phyloP scores from a whole-genome alignment of 2,888 invertebrate species.

The Amphipoea lucens region DNA sequence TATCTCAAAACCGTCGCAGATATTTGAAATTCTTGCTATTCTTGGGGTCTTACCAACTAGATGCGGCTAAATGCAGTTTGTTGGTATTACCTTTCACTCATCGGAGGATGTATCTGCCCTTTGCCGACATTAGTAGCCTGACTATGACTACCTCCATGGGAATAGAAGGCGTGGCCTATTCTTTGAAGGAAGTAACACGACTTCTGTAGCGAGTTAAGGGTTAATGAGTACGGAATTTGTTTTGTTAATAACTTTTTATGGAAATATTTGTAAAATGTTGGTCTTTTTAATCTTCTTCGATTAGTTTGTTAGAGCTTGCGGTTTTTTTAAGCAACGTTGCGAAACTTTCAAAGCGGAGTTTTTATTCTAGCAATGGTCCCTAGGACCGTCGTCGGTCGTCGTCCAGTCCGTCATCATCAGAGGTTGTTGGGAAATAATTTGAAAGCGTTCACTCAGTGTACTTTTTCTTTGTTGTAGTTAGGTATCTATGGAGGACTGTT shows the following conservation, averaged over 20 bases:
- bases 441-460: background rate
- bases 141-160: conserved; percentile 21
- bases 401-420: too few relatives aligned
- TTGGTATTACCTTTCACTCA: conserved; percentile 1
- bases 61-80: conserved; percentile 2
- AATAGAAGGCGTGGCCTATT: conserved; percentile 50
- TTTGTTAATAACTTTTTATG: background rate
- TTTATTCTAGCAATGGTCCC: background rate
- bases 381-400: background rate
- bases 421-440: background rate
- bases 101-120: conserved; percentile 54
- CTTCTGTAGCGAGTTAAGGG: background rate
- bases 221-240: background rate
- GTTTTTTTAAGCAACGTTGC: background rate
- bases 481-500: background rate
- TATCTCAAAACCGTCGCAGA: background rate
- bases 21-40: background rate
- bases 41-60: background rate
- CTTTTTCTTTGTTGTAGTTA: background rate
- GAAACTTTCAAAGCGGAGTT: background rate
- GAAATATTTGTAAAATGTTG: background rate
- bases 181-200: conserved; percentile 23
- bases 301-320: background rate
- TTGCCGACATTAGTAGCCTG: conserved; percentile 60
- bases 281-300: background rate